These are phyloP conservation scores for Saturnia pavonia DNA, from an alignment of 2,888 invertebrate species.

Conservation along the genomic window DNA sequence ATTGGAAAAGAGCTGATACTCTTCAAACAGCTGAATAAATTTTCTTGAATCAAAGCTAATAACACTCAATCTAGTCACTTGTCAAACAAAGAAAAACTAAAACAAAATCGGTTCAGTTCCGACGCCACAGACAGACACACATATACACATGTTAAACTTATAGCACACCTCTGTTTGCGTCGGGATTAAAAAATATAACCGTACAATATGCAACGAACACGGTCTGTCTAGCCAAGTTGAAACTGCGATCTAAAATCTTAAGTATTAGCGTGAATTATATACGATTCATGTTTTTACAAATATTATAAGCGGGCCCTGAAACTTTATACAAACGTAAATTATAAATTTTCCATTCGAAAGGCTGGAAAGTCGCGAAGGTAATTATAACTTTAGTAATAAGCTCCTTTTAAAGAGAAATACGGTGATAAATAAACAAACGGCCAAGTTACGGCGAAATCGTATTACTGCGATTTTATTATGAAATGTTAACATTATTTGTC, in stretches of 20 bases:
- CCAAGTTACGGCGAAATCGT: constrained; percentile 35
- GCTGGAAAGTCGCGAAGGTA: constrained; percentile 36
- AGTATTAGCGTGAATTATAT: not conserved
- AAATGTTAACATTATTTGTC: constrained; percentile 23
- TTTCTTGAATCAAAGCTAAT: no score
- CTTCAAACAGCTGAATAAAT: no score
- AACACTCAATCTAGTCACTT: no score
- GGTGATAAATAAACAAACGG: constrained; percentile 41
- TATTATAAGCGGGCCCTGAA: not conserved
- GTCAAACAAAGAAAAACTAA: no score
- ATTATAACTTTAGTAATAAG: constrained; percentile 44
- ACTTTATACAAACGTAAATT: constrained; percentile 5
- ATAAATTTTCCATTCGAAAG: constrained; percentile 26
- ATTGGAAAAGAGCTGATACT: no score
- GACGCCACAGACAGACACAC: no score
- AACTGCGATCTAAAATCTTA: not conserved
- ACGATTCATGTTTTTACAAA: not conserved
- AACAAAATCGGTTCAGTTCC: no score
- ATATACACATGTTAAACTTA: no score
- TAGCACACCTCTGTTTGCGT: no score
- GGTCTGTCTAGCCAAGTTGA: not conserved
- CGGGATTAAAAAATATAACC: no score
- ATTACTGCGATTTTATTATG: constrained; percentile 30
- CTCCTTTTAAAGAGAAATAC: constrained; percentile 35
- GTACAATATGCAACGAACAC: not conserved